A percentile compares a stretch with the other conserved stretches of the same genome.
phyloP scores from a whole-genome alignment of 2,888 invertebrate species.

The Eurytoma californica region DNA sequence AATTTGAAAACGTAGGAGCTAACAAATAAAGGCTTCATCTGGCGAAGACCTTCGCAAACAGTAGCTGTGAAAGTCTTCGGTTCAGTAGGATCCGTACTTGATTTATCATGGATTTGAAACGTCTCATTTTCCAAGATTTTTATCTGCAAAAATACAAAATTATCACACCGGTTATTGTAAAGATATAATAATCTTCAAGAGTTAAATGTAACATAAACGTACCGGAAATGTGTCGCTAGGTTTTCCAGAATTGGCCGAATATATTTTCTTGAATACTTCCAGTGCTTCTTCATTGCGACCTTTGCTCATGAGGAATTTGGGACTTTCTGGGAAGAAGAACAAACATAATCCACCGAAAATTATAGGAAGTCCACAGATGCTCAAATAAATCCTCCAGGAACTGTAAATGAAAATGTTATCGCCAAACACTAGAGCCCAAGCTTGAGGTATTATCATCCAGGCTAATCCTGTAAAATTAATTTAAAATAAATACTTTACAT shows the following conservation, averaged over 20 bases:
- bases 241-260: constrained; percentile 81
- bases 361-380: constrained; percentile 79
- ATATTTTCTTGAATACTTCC: constrained; percentile 80
- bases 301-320: constrained; percentile 85
- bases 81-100: background rate
- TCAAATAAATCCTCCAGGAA: constrained; percentile 77
- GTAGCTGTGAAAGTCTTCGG: constrained; percentile 2
- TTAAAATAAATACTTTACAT: background rate
- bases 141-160: constrained; percentile 73
- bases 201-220: constrained; percentile 63
- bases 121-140: constrained; percentile 32
- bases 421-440: constrained; percentile 54
- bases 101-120: background rate
- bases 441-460: constrained; percentile 81
- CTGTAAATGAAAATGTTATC: constrained; percentile 71
- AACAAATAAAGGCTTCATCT: constrained; percentile 81
- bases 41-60: constrained; percentile 77
- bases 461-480: constrained; percentile 78
- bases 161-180: background rate
- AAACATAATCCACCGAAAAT: constrained; percentile 80
- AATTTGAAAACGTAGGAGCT: constrained; percentile 80
- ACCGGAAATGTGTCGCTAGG: constrained; percentile 82
- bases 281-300: constrained; percentile 82
- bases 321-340: constrained; percentile 84
- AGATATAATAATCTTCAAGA: background rate